These are phyloP conservation scores for Lasioglossum marginatum DNA, from an alignment of 2,888 invertebrate species.

Conservation along the genomic window DNA sequence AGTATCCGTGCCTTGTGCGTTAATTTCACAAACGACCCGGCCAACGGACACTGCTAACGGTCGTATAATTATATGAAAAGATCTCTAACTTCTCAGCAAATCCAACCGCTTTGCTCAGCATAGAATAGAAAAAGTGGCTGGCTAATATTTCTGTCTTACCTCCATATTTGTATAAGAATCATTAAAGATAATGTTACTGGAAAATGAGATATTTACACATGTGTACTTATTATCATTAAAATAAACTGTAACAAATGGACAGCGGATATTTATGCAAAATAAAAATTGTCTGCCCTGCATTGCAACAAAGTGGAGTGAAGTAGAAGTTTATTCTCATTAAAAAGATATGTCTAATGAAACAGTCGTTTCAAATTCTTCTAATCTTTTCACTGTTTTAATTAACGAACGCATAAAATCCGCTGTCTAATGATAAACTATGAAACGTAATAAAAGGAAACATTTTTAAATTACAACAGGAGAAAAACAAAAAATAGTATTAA, in stretches of 20 bases:
- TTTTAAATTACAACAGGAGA: not conserved
- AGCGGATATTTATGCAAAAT: too few species aligned
- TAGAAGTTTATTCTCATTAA: too few species aligned
- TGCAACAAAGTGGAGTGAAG: too few species aligned
- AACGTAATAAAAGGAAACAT: not conserved
- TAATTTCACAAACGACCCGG: slow-evolving; percentile 58
- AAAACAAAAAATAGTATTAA: not conserved
- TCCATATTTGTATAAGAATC: not conserved
- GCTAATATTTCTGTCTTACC: not conserved
- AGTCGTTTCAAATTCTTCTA: too few species aligned
- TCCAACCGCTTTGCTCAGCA: too few species aligned
- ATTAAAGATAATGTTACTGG: not conserved
- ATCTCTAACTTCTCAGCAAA: not conserved
- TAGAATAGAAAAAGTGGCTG: not conserved
- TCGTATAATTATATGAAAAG: slow-evolving; percentile 11
- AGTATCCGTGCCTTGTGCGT: slow-evolving; percentile 59
- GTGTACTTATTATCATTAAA: not conserved
- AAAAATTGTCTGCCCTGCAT: too few species aligned
- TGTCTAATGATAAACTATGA: not conserved
- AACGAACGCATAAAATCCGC: too few species aligned
- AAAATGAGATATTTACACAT: not conserved
- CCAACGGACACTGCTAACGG: slow-evolving; percentile 10
- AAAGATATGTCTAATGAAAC: too few species aligned
- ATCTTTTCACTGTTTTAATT: too few species aligned
- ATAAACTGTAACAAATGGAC: not conserved